These are phyloP conservation scores for Notodonta ziczac DNA, from an alignment of 2,888 invertebrate species.

Conservation along the genomic window DNA sequence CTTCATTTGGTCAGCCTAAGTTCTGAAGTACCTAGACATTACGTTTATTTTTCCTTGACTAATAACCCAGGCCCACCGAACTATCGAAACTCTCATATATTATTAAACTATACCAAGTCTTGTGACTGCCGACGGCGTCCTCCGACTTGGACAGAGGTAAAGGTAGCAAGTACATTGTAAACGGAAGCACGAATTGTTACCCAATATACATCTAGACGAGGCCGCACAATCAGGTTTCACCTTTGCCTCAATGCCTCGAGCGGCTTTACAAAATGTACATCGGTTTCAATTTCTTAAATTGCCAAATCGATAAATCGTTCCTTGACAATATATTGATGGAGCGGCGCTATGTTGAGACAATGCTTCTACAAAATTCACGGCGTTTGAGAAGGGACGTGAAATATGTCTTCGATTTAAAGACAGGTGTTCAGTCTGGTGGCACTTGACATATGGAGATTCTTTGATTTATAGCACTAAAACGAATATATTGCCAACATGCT, in stretches of 20 bases:
- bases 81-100: slow-evolving; percentile 6
- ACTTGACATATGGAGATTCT: slow-evolving; percentile 38
- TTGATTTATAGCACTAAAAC: slow-evolving; percentile 36
- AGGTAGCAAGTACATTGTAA: slow-evolving; percentile 48
- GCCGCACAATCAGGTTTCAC: slow-evolving; percentile 67
- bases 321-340: slow-evolving; percentile 32
- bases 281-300: slow-evolving; percentile 46
- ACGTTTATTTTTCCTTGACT: background rate
- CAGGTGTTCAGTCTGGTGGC: slow-evolving; percentile 34
- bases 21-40: background rate
- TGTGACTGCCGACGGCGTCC: slow-evolving; percentile 19
- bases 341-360: slow-evolving; percentile 14
- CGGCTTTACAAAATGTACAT: slow-evolving; percentile 41
- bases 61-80: background rate
- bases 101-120: slow-evolving; percentile 20
- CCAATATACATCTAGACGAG: slow-evolving; percentile 66
- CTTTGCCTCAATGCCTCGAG: slow-evolving; percentile 64
- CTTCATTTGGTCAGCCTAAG: background rate
- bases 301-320: slow-evolving; percentile 39
- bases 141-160: slow-evolving; percentile 27
- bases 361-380: slow-evolving; percentile 24
- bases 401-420: slow-evolving; percentile 30
- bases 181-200: slow-evolving; percentile 74
- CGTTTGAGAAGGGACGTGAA: slow-evolving; percentile 25
- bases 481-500: slow-evolving; percentile 20